A percentile compares a stretch with the other conserved stretches of the same genome.
Evolutionary conservation across 2,888 invertebrate species (phyloP).

Genomic region (Cephus sareptanus): DNA sequence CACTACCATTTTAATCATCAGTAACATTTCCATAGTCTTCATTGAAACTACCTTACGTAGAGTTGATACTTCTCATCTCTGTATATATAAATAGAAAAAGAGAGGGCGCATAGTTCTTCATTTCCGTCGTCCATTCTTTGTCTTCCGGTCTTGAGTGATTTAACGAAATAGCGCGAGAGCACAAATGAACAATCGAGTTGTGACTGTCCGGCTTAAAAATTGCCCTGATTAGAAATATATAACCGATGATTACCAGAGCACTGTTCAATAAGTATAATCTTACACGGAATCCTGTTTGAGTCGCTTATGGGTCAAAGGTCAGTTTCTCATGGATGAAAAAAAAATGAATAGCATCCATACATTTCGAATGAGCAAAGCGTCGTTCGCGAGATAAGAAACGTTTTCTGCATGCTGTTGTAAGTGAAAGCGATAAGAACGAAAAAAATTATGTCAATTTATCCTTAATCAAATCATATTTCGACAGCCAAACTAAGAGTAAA

Average conservation of each 20-base stretch:
- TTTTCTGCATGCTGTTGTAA: not conserved
- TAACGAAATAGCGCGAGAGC: not conserved
- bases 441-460: conserved; percentile 45
- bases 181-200: not conserved
- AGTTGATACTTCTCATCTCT: not conserved
- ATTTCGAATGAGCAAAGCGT: not conserved
- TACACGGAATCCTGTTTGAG: not conserved
- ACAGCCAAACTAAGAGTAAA: conserved; percentile 43
- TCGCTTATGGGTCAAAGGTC: not conserved
- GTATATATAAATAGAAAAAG: not conserved
- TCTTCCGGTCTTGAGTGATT: conserved; percentile 39
- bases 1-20: not conserved
- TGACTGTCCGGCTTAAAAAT: not conserved
- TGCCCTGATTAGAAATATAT: not conserved
- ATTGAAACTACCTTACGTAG: not conserved
- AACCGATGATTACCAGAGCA: not conserved
- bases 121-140: conserved; percentile 42
- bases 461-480: conserved; percentile 47
- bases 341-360: not conserved
- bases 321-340: not conserved
- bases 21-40: not conserved
- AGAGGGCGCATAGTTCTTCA: not conserved
- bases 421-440: not conserved
- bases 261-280: not conserved
- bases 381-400: not conserved